These are phyloP conservation scores for Drosophila repletoides DNA, from an alignment of 1,140 invertebrate genomes.

Conservation along the genomic window DNA sequence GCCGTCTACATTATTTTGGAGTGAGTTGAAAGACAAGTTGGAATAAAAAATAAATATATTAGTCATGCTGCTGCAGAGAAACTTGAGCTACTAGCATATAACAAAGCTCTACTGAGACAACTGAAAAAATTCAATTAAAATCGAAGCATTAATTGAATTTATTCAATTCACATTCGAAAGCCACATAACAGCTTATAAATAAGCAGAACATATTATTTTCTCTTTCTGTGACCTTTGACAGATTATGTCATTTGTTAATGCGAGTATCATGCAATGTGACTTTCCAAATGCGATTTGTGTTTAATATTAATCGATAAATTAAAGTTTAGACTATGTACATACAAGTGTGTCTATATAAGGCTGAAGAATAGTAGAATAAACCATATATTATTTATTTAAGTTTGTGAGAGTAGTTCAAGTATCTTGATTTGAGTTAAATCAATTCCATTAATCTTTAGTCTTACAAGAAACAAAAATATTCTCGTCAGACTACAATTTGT, in stretches of 20 bases:
- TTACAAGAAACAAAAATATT: constrained; percentile 10
- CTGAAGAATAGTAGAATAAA: constrained; percentile 23
- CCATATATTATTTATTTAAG: no score
- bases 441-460: constrained; percentile 14
- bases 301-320: neutral
- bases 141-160: constrained; percentile 35
- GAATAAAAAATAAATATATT: constrained; percentile 28
- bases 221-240: constrained; percentile 3
- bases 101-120: constrained; percentile 24
- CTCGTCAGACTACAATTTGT: constrained; percentile 16
- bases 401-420: no score
- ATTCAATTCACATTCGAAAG: constrained; percentile 43
- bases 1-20: constrained; percentile 86
- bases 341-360: neutral
- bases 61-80: neutral
- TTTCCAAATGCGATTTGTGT: constrained; percentile 34
- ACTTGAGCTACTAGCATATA: constrained; percentile 29
- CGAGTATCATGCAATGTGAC: constrained; percentile 48
- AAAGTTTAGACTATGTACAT: constrained; percentile 17
- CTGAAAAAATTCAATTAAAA: constrained; percentile 37
- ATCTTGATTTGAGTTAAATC: neutral
- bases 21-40: constrained; percentile 1
- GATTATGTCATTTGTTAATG: constrained; percentile 19
- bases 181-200: constrained; percentile 32
- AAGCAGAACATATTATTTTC: constrained; percentile 2